Evolutionary conservation across 1,140 invertebrate genomes (phyloP).

Genomic region (Drosophila paulistorum): DNA sequence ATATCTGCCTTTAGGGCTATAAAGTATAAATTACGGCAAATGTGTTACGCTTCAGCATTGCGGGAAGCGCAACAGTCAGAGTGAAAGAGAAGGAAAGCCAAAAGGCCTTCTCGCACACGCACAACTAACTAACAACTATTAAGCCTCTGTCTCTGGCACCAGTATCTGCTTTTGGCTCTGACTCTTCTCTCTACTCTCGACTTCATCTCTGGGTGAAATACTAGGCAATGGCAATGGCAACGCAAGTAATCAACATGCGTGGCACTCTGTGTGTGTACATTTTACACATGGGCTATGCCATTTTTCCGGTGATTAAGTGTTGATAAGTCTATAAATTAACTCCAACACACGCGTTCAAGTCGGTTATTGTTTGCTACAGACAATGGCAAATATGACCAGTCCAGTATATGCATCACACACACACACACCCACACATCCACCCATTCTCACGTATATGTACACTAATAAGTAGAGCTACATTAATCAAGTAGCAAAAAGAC

Average conservation of each 20-base stretch:
- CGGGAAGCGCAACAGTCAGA: slow-evolving; percentile 1
- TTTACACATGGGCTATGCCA: slow-evolving; percentile 63
- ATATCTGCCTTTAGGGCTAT: slow-evolving; percentile 72
- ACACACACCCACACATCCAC: slow-evolving; percentile 11
- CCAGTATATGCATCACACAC: slow-evolving; percentile 17
- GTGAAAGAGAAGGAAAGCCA: slow-evolving; percentile 8
- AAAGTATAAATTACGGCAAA: slow-evolving; percentile 81
- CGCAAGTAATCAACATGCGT: slow-evolving; percentile 73
- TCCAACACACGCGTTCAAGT: slow-evolving; percentile 55
- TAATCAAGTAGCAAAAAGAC: slow-evolving; percentile 63
- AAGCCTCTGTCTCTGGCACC: slow-evolving; percentile 48
- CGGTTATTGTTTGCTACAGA: slow-evolving; percentile 8
- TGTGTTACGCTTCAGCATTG: slow-evolving; percentile 52
- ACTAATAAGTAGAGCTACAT: slow-evolving; percentile 36
- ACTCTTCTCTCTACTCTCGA: slow-evolving; percentile 20
- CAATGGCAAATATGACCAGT: slow-evolving; percentile 41
- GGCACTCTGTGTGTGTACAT: slow-evolving; percentile 53
- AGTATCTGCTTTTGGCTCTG: slow-evolving; percentile 20
- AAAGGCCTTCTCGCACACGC: slow-evolving; percentile 42
- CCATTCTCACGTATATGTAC: background rate
- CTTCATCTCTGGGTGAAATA: slow-evolving; percentile 55
- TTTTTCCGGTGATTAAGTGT: slow-evolving; percentile 82
- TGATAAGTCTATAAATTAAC: slow-evolving; percentile 82
- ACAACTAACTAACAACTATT: slow-evolving; percentile 82
- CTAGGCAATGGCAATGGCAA: slow-evolving; percentile 40